Conservation (phyloP, 2,888 invertebrate species). For the Apotomis capreana region DNA sequence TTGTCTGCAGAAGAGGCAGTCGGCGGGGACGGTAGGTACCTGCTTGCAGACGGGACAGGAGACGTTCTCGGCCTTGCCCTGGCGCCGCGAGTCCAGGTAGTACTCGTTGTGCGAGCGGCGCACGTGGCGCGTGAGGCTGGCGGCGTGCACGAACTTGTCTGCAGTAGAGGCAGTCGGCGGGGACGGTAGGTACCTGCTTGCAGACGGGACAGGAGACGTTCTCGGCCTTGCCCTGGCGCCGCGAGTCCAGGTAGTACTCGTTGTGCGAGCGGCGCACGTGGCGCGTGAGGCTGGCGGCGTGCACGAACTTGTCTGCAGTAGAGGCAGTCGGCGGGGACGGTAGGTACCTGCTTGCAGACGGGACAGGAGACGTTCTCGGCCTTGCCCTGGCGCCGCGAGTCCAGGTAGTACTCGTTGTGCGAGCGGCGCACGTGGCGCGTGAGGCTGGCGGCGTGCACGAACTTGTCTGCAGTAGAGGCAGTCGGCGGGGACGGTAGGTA, state of each 20-base stretch:
- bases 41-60: conserved; percentile 86
- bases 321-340: conserved; percentile 91
- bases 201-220: conserved; percentile 91
- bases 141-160: conserved; percentile 84
- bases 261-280: conserved; percentile 93
- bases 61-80: conserved; percentile 87
- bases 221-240: conserved; percentile 85
- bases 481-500: too few species aligned
- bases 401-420: conserved; percentile 81
- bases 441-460: conserved; percentile 90
- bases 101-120: conserved; percentile 55
- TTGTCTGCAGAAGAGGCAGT: too few species aligned
- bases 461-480: conserved; percentile 70
- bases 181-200: conserved; percentile 89
- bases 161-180: conserved; percentile 87
- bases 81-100: conserved; percentile 86
- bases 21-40: too few species aligned
- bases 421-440: conserved; percentile 5
- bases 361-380: conserved; percentile 90
- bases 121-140: conserved; percentile 81
- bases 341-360: conserved; percentile 83
- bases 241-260: conserved; percentile 87
- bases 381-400: conserved; percentile 84
- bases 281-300: conserved; percentile 91
- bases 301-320: conserved; percentile 95